A percentile compares a stretch with the other conserved stretches of the same genome.
Evolutionary conservation across 2,797 vertebrate genomes (phyloP).

Genomic region (Neosalanx taihuensis): DNA sequence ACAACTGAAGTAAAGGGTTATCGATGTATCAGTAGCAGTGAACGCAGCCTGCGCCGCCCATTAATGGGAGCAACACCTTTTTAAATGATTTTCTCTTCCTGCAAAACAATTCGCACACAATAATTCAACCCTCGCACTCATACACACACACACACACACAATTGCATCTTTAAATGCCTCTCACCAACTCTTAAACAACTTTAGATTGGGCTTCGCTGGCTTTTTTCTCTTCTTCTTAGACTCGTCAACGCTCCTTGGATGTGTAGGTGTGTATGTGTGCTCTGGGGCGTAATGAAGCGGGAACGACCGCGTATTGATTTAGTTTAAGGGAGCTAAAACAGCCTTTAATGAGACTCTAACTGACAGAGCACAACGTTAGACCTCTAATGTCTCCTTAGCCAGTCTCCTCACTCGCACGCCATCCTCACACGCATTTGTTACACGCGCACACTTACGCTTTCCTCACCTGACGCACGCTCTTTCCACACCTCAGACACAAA

Average conservation of each 20-base stretch:
- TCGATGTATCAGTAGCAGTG: conserved; percentile 52
- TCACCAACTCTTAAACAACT: conserved; percentile 49
- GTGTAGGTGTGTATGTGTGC: conserved; percentile 15
- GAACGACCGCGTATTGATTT: conserved; percentile 54
- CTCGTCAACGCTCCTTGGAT: neutral
- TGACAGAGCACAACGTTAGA: conserved; percentile 51
- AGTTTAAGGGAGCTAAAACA: conserved; percentile 48
- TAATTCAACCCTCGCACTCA: neutral
- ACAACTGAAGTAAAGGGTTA: conserved; percentile 44
- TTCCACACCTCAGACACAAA: conserved; percentile 4
- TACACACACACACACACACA: conserved; percentile 12
- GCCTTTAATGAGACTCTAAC: conserved; percentile 50
- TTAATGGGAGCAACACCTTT: conserved; percentile 49
- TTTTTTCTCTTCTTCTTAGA: conserved; percentile 29
- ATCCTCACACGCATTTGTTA: neutral
- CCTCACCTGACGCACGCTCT: neutral
- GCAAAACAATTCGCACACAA: conserved; percentile 12
- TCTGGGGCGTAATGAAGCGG: conserved; percentile 17
- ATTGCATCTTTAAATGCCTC: conserved; percentile 33
- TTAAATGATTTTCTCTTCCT: conserved; percentile 48
- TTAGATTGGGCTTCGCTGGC: conserved; percentile 55
- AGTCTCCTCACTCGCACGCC: conserved; percentile 20
- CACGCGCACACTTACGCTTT: neutral
- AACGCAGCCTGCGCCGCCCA: conserved; percentile 44
- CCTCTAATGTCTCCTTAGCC: conserved; percentile 54